Percentiles rank a stretch among this genome's conserved stretches.
Conservation (phyloP, 2,797 vertebrate genomes). For the Apodemus agrarius region DNA sequence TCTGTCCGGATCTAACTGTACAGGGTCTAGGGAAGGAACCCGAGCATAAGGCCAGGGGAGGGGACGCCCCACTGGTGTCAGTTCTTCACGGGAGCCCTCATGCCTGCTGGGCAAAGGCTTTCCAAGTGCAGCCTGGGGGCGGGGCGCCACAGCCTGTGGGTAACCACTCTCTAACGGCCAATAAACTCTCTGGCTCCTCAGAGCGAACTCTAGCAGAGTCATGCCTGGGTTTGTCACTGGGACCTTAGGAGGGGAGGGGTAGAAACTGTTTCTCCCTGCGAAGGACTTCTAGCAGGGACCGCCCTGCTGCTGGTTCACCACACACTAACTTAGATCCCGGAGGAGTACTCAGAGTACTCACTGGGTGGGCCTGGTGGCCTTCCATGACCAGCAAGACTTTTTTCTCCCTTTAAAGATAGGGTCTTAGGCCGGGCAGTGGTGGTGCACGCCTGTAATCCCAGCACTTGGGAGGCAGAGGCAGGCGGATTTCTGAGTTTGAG, state of each 20-base stretch:
- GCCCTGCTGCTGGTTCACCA: too few relatives aligned
- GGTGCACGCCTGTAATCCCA: too few relatives aligned
- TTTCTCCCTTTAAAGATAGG: background rate
- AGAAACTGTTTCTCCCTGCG: background rate
- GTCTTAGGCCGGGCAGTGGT: too few relatives aligned
- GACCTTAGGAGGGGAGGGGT: background rate
- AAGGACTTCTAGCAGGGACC: background rate
- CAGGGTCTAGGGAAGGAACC: background rate
- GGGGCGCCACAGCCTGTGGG: background rate
- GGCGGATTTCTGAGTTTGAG: too few relatives aligned
- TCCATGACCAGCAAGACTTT: background rate
- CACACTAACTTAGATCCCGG: background rate
- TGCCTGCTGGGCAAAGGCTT: background rate
- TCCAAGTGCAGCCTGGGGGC: background rate
- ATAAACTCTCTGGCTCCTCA: background rate
- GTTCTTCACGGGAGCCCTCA: background rate
- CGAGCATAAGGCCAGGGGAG: background rate
- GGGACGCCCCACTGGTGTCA: background rate
- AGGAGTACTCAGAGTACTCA: too few relatives aligned
- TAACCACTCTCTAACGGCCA: background rate
- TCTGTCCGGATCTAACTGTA: too few relatives aligned
- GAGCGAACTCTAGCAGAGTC: background rate
- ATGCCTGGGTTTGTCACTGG: background rate
- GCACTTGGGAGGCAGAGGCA: too few relatives aligned
- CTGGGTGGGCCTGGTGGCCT: background rate